Evolutionary conservation across 2,797 vertebrate genomes (phyloP).

Genomic region (Clamator glandarius): DNA sequence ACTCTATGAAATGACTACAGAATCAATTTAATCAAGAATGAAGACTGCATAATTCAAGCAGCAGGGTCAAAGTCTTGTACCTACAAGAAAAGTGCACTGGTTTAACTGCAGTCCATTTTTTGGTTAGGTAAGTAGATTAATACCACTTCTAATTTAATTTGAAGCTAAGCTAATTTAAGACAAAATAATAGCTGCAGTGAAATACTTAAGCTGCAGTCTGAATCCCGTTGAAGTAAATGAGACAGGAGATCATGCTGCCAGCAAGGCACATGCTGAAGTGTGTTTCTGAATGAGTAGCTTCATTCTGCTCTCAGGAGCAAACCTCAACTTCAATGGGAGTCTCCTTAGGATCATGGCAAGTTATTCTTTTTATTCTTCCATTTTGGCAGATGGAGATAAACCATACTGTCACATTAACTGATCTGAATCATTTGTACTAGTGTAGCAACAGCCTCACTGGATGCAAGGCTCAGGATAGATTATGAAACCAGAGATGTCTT

Average conservation of each 20-base stretch:
- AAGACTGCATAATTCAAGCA: constrained; percentile 9
- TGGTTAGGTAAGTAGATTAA: constrained; percentile 39
- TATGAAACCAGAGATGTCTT: neutral
- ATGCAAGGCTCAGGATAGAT: neutral
- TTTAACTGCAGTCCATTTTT: constrained; percentile 15
- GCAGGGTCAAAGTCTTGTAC: neutral
- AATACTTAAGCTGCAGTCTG: neutral
- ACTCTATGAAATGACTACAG: neutral
- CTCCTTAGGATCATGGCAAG: neutral
- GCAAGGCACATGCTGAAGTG: neutral
- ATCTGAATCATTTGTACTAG: neutral
- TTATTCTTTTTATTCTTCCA: neutral
- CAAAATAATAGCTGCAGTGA: neutral
- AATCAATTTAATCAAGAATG: neutral
- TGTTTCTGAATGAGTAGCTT: neutral
- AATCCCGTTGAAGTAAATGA: neutral
- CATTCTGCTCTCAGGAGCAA: neutral
- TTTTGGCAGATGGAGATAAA: neutral
- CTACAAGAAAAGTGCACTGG: neutral
- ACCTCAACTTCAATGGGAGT: neutral
- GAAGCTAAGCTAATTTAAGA: constrained; percentile 34
- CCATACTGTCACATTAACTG: neutral
- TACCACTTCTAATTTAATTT: constrained; percentile 25
- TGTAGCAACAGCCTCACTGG: neutral
- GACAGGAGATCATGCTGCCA: neutral